Evolutionary conservation across 2,888 invertebrate genomes (phyloP), one percentile per base, ranked within the genome.

Genomic region (Limnephilus lunatus): DNA sequence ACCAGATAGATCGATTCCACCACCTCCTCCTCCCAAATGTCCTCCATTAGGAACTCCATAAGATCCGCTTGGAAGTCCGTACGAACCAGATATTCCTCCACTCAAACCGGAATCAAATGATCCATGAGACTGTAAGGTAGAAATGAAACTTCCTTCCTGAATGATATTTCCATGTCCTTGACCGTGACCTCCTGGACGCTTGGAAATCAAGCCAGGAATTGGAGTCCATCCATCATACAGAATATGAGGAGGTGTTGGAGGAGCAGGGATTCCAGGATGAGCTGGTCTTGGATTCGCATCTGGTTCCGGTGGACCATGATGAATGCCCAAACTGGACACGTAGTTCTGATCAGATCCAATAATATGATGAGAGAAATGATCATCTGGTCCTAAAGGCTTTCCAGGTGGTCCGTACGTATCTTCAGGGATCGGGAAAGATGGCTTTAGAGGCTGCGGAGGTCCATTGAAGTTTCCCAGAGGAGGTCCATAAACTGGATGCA

Each of bases 171-270:
- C 94, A 48, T 95, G 94, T 94, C 94, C 94, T 39, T 94, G 94
- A 85, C 94, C 92, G 32, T 92, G 91, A n/a, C 90, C 90, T 44
- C 82, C 80, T 90, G 94, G 94, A 7, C 94, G 94, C 12, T 95
- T 95, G 7, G 94, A 92, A 94, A 94, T 95, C 0, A 97, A 97
- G 0, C 98, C 98, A 14, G 98, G 97, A 92, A 98, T 98, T 32
- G 98, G 98, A 94, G 97, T 98, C 98, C 98, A 98, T 44, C 98
- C 98, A 94, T 98, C 98, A 94, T 98, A 98, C 90, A 97, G 96
- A 68, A 98, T 97, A 94, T 97, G 97, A 9, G 98, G 97, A 11
- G 97, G 97, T 1, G 97, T 98, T 0, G 98, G 98, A 0, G 98
- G 98, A 0, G 97, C 97, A 82, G 97, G 97, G 1, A 97, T 97